Evolutionary conservation across 2,113 vertebrate genomes (phyloP).

Genomic region (Tenebrosternarchus preto): DNA sequence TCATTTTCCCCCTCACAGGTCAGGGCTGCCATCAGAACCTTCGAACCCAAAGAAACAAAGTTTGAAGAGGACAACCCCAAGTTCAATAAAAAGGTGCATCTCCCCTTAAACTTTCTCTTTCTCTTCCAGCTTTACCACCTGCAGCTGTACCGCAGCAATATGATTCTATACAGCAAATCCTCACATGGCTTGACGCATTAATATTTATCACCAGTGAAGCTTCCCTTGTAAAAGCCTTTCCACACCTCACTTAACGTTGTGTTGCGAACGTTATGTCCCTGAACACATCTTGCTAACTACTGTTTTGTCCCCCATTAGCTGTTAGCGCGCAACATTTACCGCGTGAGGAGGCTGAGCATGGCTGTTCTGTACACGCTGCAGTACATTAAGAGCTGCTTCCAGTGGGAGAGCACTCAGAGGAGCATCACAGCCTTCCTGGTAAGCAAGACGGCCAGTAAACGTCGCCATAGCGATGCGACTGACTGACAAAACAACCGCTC

Average conservation of each 20-base stretch:
- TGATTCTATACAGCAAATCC: slow-evolving; percentile 6
- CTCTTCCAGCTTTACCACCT: not conserved
- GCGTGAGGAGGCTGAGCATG: slow-evolving; percentile 92
- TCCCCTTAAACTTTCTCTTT: not conserved
- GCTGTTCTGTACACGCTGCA: slow-evolving; percentile 90
- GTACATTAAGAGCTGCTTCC: slow-evolving; percentile 97
- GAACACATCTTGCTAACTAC: slow-evolving; percentile 62
- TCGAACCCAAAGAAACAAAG: slow-evolving; percentile 83
- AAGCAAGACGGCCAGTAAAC: slow-evolving; percentile 66
- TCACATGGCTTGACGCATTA: slow-evolving; percentile 49
- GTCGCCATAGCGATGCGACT: slow-evolving; percentile 7
- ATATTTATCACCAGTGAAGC: slow-evolving; percentile 46
- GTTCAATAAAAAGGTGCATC: slow-evolving; percentile 91
- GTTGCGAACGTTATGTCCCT: slow-evolving; percentile 66
- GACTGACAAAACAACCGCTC: slow-evolving; percentile 37
- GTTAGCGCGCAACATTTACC: slow-evolving; percentile 91
- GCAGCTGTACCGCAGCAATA: not conserved
- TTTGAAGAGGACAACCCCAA: slow-evolving; percentile 85
- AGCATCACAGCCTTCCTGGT: slow-evolving; percentile 92
- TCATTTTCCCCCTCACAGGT: slow-evolving; percentile 70
- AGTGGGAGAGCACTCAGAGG: slow-evolving; percentile 89
- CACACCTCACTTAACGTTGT: slow-evolving; percentile 62
- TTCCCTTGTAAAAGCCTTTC: slow-evolving; percentile 51
- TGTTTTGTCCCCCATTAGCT: slow-evolving; percentile 78
- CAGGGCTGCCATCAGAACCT: slow-evolving; percentile 86